Base-by-base conservation (phyloP, 2,888 invertebrate genomes). In the Crocallis elinguaria region DNA sequence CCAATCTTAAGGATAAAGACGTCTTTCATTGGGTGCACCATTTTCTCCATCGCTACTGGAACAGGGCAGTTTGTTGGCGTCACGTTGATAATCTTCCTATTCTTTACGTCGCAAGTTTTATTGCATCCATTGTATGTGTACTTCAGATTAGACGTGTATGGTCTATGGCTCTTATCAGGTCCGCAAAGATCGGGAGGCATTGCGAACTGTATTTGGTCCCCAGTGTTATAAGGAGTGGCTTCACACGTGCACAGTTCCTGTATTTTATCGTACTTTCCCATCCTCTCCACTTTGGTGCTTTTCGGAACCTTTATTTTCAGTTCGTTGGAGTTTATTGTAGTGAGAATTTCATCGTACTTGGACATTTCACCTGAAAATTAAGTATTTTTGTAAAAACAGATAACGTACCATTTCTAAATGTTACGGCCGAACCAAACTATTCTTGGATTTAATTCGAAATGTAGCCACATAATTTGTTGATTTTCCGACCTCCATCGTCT, bases 1-100 rank as follows among this genome's bases (percentile, higher is more conserved):
- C 90, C 90, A 51, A 91, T 89, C 75, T 89, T 91, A 4, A 91
- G 70, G 62, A 91, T 87, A 48, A 91, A 91, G 1, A 91, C 89
- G 57, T 91, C 90, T 67, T 88, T 90, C 35, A 77, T 67, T 0
- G 84, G 84, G 52, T 89, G 79, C 7, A 82, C 16, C 12, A 74
- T 62, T 75, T 91, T 91, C 49, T 79, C 77, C 81, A 90, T 86
- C 39, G 85, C 75, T 0, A 88, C 79, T 9, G 89, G 86, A 0
- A 84, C 77, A 0, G 86, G 84, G 55, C 90, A 90, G 55, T 84
- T 87, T 0, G 82, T 73, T 7, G 90, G 90, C 2, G 90, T 91
- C 1, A 91, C 78, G 29, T 87, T 90, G 13, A 91, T 73, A 30
- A 84, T 67, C 59, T 71, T 79, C 48, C 71, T 78, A 29, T 79